These are phyloP conservation scores for Euglossa dilemma DNA, from an alignment of 1,140 invertebrate species.

Conservation along the genomic window DNA sequence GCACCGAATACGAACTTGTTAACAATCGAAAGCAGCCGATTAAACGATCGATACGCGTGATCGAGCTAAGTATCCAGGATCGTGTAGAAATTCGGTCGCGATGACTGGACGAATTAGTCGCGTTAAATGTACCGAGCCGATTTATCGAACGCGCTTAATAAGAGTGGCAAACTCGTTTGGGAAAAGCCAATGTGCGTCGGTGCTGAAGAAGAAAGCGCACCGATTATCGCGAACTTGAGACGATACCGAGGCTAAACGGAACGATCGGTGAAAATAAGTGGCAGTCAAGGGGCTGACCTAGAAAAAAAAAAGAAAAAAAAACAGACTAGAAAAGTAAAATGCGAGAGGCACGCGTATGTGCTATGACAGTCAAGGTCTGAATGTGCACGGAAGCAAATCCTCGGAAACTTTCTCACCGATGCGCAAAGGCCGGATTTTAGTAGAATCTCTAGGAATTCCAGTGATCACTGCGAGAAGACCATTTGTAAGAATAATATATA, in stretches of 20 bases:
- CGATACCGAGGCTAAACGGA: slow-evolving; percentile 46
- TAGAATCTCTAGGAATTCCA: background rate
- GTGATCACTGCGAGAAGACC: too few relatives aligned
- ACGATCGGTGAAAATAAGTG: slow-evolving; percentile 60
- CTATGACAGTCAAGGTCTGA: slow-evolving; percentile 74
- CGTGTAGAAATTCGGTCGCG: too few relatives aligned
- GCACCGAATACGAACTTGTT: slow-evolving; percentile 28
- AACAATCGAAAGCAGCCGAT: background rate
- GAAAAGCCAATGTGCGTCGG: background rate
- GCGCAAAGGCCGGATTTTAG: background rate
- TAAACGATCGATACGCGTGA: too few relatives aligned
- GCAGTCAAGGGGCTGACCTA: slow-evolving; percentile 74
- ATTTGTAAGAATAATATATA: too few relatives aligned
- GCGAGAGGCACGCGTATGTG: slow-evolving; percentile 64
- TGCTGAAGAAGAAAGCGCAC: slow-evolving; percentile 49
- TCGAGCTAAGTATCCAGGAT: background rate
- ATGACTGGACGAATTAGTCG: too few relatives aligned
- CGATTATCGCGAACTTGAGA: slow-evolving; percentile 50
- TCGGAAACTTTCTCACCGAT: slow-evolving; percentile 77
- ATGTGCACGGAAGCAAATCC: slow-evolving; percentile 81
- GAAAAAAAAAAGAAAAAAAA: slow-evolving; percentile 75
- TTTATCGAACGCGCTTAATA: background rate
- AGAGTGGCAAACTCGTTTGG: too few relatives aligned
- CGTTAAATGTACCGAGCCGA: background rate
- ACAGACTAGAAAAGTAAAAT: slow-evolving; percentile 79